Conservation (phyloP, 2,888 invertebrate genomes). For the Phengaris arion region DNA sequence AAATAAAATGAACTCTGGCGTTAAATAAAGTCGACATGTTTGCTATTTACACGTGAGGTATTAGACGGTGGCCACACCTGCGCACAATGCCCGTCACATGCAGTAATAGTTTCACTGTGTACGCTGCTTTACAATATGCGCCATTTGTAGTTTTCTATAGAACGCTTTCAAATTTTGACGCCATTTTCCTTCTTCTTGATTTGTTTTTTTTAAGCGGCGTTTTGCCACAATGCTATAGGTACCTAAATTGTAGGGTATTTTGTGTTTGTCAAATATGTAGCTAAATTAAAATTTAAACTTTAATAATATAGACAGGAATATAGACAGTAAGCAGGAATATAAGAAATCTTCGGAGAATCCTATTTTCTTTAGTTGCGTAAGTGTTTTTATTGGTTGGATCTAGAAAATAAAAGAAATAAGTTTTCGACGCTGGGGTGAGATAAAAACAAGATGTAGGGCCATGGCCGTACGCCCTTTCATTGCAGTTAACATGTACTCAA, state of each 20-base stretch:
- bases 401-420: slow-evolving; percentile 19
- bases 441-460: neutral
- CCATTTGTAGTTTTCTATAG: slow-evolving; percentile 9
- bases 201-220: neutral
- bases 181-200: neutral
- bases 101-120: slow-evolving; percentile 32
- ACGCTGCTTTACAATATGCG: neutral
- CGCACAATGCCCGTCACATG: slow-evolving; percentile 35
- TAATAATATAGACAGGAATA: no score
- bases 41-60: slow-evolving; percentile 30
- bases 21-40: slow-evolving; percentile 13
- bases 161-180: slow-evolving; percentile 10
- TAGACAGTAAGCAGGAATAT: no score
- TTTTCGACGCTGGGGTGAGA: slow-evolving; percentile 13
- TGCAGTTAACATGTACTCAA: neutral
- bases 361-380: neutral
- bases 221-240: no score
- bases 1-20: neutral
- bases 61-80: slow-evolving; percentile 38
- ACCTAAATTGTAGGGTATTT: no score
- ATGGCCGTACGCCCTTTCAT: no score
- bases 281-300: no score
- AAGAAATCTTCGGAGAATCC: neutral
- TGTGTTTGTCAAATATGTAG: no score
- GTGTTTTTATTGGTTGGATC: neutral